Percentiles rank a stretch among this genome's conserved stretches.
Evolutionary conservation across 2,113 vertebrate species (phyloP).

Genomic region (Struthidea cinerea): DNA sequence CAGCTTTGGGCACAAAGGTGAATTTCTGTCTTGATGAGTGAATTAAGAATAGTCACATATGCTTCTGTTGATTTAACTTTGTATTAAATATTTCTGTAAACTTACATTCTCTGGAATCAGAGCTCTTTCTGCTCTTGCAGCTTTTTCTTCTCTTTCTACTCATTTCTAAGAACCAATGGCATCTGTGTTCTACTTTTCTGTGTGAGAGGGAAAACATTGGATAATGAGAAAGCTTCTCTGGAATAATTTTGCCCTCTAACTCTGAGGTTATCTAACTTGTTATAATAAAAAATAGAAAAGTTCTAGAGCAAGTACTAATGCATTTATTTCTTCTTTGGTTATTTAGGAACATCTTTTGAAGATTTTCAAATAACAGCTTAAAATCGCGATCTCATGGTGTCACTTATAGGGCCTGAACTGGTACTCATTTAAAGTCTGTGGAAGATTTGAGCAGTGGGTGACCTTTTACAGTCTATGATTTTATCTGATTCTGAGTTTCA

Average conservation of each 20-base stretch:
- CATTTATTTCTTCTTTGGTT: background rate
- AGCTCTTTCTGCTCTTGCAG: conserved; percentile 78
- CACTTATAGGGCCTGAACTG: background rate
- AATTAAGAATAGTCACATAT: background rate
- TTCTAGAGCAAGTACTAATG: background rate
- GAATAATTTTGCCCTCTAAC: background rate
- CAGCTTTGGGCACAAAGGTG: background rate
- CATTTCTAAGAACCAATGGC: conserved; percentile 64
- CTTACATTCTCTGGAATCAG: conserved; percentile 82
- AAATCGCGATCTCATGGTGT: background rate
- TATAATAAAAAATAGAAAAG: background rate
- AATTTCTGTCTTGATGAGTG: background rate
- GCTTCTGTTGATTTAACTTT: background rate
- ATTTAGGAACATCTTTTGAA: background rate
- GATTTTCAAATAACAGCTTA: background rate
- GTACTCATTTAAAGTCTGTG: background rate
- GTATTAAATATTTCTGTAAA: conserved; percentile 1
- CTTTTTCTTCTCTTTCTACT: conserved; percentile 82
- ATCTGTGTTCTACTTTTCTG: conserved; percentile 43
- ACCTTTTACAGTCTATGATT: background rate
- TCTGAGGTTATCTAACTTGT: background rate
- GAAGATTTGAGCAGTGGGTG: background rate
- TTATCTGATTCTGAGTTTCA: background rate
- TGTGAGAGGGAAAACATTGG: conserved; percentile 18
- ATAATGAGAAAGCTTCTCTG: background rate